Evolutionary conservation across 1,140 invertebrate species (phyloP).

Genomic region (Ips nitidus): DNA sequence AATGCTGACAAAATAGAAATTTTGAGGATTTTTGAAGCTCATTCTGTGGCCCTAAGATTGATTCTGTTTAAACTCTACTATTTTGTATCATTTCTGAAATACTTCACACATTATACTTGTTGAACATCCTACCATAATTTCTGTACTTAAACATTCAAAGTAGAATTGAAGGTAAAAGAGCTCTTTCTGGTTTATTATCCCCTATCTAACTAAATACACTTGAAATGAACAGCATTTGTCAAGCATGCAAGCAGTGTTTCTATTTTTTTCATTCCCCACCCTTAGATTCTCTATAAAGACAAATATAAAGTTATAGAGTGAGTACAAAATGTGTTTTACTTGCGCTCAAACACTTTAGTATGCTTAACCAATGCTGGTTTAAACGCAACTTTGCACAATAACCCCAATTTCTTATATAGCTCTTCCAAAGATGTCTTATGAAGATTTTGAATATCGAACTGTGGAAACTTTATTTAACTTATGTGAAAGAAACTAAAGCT

Average conservation of each 20-base stretch:
- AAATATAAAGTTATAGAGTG: background rate
- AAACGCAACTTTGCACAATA: background rate
- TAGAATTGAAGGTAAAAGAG: conserved; percentile 39
- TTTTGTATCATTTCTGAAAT: too few relatives aligned
- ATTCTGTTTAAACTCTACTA: too few relatives aligned
- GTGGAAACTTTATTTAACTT: conserved; percentile 96
- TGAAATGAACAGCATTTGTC: conserved; percentile 36
- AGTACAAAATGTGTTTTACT: conserved; percentile 32
- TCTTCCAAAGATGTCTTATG: conserved; percentile 97
- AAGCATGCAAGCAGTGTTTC: conserved; percentile 39
- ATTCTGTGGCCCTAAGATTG: background rate
- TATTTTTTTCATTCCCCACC: conserved; percentile 25
- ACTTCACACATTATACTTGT: too few relatives aligned
- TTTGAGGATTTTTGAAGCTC: background rate
- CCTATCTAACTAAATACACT: conserved; percentile 13
- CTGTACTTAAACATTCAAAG: conserved; percentile 2
- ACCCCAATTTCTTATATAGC: conserved; percentile 57
- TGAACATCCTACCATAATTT: too few relatives aligned
- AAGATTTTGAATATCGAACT: conserved; percentile 98
- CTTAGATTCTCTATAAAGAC: background rate
- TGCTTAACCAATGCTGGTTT: conserved; percentile 40
- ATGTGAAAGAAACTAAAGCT: conserved; percentile 97
- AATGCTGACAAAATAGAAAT: too few relatives aligned
- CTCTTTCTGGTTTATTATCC: conserved; percentile 46
- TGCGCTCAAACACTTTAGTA: conserved; percentile 34